phyloP scores from a whole-genome alignment of 2,797 vertebrate species.

The Crocodylus rhombifer region DNA sequence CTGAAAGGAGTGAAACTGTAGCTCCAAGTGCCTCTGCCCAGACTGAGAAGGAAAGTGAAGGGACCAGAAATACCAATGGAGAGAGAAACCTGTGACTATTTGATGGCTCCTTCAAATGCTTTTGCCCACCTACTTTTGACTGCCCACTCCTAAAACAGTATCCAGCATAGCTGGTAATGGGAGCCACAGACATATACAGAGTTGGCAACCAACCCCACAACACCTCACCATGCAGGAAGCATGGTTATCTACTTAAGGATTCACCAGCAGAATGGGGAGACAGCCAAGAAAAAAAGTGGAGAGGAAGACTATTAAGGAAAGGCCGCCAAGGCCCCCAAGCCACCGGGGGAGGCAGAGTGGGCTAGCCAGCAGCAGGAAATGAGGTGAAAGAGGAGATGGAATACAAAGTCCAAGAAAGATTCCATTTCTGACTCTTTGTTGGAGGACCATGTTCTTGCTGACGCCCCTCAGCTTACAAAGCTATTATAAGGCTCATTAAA shows the following conservation, averaged over 20 bases:
- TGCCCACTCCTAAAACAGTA: neutral
- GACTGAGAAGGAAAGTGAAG: too few species aligned
- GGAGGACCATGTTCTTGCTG: neutral
- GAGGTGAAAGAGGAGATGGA: neutral
- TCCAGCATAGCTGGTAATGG: neutral
- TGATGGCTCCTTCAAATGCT: neutral
- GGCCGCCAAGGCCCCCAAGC: neutral
- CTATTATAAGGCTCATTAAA: neutral
- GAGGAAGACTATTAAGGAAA: neutral
- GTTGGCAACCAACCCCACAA: too few species aligned
- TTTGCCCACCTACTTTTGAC: neutral
- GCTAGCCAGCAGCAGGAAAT: accelerated
- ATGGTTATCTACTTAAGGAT: neutral
- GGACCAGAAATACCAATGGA: too few species aligned
- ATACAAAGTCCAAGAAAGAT: neutral
- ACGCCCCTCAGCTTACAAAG: neutral
- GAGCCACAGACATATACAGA: neutral
- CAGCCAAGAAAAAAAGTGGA: neutral
- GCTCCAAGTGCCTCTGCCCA: too few species aligned
- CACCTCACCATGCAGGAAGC: too few species aligned
- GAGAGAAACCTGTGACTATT: neutral
- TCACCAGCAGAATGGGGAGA: neutral
- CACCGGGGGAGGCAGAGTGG: accelerated
- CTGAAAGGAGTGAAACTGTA: too few species aligned
- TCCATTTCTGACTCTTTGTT: neutral